phyloP scores from a whole-genome alignment of 2,113 vertebrate genomes.

The Saccopteryx bilineata region DNA sequence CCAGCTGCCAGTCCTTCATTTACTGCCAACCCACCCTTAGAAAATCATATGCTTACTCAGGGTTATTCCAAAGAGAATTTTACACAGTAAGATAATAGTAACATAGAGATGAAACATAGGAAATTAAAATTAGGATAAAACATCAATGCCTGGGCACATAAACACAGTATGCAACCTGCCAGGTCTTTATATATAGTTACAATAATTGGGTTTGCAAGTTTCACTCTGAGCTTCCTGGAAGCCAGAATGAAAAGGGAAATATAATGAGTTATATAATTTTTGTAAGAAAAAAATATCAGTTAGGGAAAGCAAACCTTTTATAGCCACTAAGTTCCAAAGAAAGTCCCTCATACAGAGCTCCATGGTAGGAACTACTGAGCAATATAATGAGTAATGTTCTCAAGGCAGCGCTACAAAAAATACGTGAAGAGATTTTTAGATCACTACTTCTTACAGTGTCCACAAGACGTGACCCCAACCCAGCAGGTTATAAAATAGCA shows the following conservation, averaged over 20 bases:
- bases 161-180: neutral
- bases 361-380: neutral
- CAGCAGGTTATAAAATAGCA: neutral
- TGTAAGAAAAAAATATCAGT: neutral
- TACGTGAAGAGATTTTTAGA: neutral
- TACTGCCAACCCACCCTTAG: neutral
- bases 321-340: slow-evolving; percentile 11
- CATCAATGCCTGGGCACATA: neutral
- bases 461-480: neutral
- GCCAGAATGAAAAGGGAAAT: slow-evolving; percentile 14
- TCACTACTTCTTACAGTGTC: neutral
- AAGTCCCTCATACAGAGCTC: neutral
- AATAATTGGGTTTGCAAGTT: neutral
- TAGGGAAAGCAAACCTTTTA: neutral
- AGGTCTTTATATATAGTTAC: neutral
- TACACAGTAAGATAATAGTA: neutral
- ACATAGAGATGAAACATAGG: slow-evolving; percentile 25
- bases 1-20: neutral
- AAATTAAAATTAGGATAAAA: slow-evolving; percentile 45
- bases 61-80: neutral
- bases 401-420: neutral
- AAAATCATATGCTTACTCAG: neutral
- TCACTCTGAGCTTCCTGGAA: slow-evolving; percentile 42
- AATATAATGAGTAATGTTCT: neutral
- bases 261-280: neutral